Evolutionary conservation across 2,113 vertebrate species (phyloP).

Genomic region (Scytalopus superciliaris): DNA sequence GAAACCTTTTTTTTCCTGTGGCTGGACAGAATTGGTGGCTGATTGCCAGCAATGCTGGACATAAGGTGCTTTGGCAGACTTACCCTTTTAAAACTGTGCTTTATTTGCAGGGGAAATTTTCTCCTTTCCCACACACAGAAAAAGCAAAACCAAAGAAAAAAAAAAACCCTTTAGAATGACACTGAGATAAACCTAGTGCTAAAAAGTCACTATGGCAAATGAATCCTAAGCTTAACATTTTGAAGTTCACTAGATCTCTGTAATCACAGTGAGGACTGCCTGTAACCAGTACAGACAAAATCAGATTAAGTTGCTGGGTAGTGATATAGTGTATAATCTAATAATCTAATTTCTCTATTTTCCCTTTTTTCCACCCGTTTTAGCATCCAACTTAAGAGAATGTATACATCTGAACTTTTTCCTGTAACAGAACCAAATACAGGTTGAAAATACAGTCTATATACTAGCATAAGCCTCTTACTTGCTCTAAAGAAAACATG

Average conservation of each 20-base stretch:
- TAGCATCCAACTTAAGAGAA: neutral
- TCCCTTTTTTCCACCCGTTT: neutral
- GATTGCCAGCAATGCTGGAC: neutral
- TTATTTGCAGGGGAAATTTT: neutral
- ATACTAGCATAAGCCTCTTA: neutral
- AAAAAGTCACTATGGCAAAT: neutral
- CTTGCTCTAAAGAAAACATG: neutral
- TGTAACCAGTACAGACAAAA: neutral
- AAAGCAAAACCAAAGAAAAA: neutral
- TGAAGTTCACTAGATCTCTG: neutral
- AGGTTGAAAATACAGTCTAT: neutral
- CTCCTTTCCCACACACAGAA: neutral
- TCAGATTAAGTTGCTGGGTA: constrained; percentile 3
- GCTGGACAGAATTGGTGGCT: constrained; percentile 21
- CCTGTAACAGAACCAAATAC: neutral
- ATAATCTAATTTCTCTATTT: constrained; percentile 4
- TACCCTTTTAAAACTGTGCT: constrained; percentile 10
- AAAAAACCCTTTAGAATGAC: neutral
- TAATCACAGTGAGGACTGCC: neutral
- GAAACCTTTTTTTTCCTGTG: neutral
- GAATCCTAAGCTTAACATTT: neutral
- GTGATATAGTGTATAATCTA: neutral
- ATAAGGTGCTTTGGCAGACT: constrained; percentile 44
- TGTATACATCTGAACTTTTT: neutral
- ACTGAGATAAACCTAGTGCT: neutral